These are phyloP conservation scores for Chiroxiphia lanceolata DNA, from an alignment of 2,797 vertebrate species.

Conservation along the genomic window DNA sequence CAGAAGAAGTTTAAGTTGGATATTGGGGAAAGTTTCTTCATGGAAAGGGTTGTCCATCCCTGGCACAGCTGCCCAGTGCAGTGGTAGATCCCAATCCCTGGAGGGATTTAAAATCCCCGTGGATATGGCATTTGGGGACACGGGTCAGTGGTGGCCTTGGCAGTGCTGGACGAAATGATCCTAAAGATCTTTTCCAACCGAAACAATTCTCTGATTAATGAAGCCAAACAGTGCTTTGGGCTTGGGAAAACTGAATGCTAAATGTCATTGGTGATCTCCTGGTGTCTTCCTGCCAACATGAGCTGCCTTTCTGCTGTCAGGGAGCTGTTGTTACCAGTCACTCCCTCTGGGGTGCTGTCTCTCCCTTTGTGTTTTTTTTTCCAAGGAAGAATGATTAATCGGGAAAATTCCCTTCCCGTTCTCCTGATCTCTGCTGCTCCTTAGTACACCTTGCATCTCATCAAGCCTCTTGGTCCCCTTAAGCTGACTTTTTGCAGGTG, in stretches of 20 bases:
- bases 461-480: background rate
- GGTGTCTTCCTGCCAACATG: background rate
- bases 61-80: no score
- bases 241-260: background rate
- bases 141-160: no score
- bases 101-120: no score
- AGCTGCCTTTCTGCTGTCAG: background rate
- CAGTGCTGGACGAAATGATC: no score
- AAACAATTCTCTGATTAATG: no score
- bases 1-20: no score
- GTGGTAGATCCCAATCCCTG: no score
- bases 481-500: background rate
- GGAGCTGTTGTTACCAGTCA: background rate
- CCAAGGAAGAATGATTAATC: background rate
- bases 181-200: no score
- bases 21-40: no score
- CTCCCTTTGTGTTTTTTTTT: background rate
- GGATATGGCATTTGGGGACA: no score
- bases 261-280: accelerated
- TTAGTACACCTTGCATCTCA: accelerated
- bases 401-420: accelerated
- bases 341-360: accelerated
- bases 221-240: no score
- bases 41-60: no score
- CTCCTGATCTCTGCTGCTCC: background rate